Evolutionary conservation across 2,888 invertebrate genomes (phyloP).

Genomic region (Oconnorella tubifera): DNA sequence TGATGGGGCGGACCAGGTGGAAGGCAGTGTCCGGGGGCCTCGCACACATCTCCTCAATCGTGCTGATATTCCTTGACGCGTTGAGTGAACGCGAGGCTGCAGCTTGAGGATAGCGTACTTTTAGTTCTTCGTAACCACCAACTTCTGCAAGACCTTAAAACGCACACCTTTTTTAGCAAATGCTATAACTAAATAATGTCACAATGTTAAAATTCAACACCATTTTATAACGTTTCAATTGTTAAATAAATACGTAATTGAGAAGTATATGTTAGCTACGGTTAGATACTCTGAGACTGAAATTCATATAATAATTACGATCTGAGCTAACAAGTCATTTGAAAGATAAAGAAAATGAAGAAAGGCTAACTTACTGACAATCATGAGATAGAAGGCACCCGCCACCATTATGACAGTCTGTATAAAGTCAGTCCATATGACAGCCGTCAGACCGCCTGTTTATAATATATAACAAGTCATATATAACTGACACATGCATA

Average conservation of each 20-base stretch:
- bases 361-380: conserved; percentile 53
- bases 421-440: conserved; percentile 62
- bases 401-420: conserved; percentile 60
- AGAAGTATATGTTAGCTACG: too few relatives aligned
- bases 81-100: conserved; percentile 6
- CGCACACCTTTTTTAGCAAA: too few relatives aligned
- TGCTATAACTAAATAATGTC: not conserved
- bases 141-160: conserved; percentile 49
- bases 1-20: conserved; percentile 34
- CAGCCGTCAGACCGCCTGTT: conserved; percentile 60
- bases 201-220: not conserved
- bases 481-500: not conserved
- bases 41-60: conserved; percentile 17
- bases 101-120: conserved; percentile 53
- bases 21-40: conserved; percentile 29
- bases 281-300: too few relatives aligned
- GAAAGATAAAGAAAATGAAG: too few relatives aligned
- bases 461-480: conserved; percentile 19
- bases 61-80: not conserved
- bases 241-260: too few relatives aligned
- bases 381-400: conserved; percentile 58
- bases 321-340: too few relatives aligned
- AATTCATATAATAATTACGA: too few relatives aligned
- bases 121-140: conserved; percentile 57
- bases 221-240: not conserved